Evolutionary conservation across 2,888 invertebrate species (phyloP).

Genomic region (Agrenia bidenticulata): DNA sequence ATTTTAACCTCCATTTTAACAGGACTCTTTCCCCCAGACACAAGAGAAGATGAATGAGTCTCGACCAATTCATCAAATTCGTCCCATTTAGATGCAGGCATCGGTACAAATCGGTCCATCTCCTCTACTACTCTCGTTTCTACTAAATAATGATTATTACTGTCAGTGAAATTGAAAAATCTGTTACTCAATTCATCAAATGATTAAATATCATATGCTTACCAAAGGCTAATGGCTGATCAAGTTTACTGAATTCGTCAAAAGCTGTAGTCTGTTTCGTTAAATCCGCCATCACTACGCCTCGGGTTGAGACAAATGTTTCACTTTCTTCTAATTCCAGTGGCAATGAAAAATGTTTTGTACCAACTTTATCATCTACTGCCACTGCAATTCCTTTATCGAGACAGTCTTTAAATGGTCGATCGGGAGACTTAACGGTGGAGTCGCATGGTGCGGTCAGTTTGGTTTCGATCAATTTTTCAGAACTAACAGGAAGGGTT

Average conservation of each 20-base stretch:
- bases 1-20: neutral
- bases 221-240: no score
- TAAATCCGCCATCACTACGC: conserved; percentile 5
- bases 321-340: neutral
- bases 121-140: conserved; percentile 10
- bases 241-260: no score
- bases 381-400: neutral
- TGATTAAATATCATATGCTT: no score
- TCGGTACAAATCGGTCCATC: conserved; percentile 15
- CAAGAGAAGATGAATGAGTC: conserved; percentile 38
- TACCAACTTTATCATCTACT: neutral
- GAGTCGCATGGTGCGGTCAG: conserved; percentile 46
- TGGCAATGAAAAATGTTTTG: neutral
- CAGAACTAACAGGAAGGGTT: neutral
- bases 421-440: conserved; percentile 47
- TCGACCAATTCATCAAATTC: conserved; percentile 54
- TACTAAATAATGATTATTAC: neutral
- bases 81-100: conserved; percentile 51
- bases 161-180: no score
- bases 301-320: neutral
- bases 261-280: neutral
- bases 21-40: neutral
- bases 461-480: conserved; percentile 11
- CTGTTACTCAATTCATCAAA: no score
- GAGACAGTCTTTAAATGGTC: neutral